Conservation (phyloP, 2,888 invertebrate species). For the Esperia sulphurella region DNA sequence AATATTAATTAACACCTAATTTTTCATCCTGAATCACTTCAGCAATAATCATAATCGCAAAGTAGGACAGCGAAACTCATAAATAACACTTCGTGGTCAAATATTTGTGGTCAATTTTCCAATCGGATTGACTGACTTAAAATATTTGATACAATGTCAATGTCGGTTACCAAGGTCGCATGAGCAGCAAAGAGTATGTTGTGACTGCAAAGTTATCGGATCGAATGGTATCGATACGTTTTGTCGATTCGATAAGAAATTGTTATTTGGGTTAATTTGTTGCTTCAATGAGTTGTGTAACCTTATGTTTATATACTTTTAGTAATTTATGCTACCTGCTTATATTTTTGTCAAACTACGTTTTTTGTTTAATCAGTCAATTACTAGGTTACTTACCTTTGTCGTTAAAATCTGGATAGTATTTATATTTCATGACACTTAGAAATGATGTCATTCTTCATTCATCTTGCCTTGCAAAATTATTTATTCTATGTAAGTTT, state of each 20-base stretch:
- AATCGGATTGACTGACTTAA: conserved; percentile 23
- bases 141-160: conserved; percentile 21
- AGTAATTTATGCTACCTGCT: neutral
- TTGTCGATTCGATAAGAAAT: neutral
- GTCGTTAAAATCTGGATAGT: too few relatives aligned
- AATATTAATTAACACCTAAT: too few relatives aligned
- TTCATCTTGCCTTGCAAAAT: too few relatives aligned
- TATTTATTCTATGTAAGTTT: too few relatives aligned
- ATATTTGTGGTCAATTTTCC: conserved; percentile 34
- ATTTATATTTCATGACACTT: too few relatives aligned
- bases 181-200: conserved; percentile 22
- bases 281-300: neutral
- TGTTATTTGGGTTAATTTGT: conserved; percentile 9
- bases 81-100: conserved; percentile 12
- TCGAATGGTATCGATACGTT: conserved; percentile 6
- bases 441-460: too few relatives aligned
- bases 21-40: too few relatives aligned
- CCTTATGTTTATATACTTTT: neutral
- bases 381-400: too few relatives aligned
- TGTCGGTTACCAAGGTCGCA: conserved; percentile 33
- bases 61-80: conserved; percentile 6
- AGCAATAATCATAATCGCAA: too few relatives aligned
- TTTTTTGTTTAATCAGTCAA: too few relatives aligned
- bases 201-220: conserved; percentile 16
- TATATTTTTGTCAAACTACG: too few relatives aligned